Evolutionary conservation across 2,797 vertebrate species (phyloP), one percentile per base, ranked within the genome.

Genomic region (Arrhamphus sclerolepis): DNA sequence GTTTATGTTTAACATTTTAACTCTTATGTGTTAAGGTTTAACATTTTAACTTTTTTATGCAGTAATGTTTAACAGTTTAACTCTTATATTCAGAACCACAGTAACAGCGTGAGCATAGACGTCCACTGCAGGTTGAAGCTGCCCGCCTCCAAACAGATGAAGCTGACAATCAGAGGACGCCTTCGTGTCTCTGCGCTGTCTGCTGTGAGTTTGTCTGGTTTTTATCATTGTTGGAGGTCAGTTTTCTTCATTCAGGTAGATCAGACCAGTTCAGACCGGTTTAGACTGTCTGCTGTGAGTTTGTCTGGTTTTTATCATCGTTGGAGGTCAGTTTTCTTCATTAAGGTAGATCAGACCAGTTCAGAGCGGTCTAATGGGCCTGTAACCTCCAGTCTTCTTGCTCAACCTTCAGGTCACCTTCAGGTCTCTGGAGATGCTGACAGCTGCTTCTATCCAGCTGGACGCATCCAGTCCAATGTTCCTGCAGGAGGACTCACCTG

Each of bases 271-370:
- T n/a, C n/a, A n/a, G n/a, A n/a, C n/a, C n/a, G n/a, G n/a, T n/a
- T n/a, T n/a, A n/a, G n/a, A n/a, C 91, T 98, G 52, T 88, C 82
- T 48, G 84, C 90, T 17, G 96, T 98, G 88, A 93, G 95, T 80
- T 1, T 5, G 6, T 29, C 10, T 20, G 0, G n/a, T 7, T 31
- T 19, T 29, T 5, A 19, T 14, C 18, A 11, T 34, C 10, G 10
- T 34, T 34, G 9, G 10, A 34, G 2, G 31, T 31, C 29, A 31
- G 10, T 6, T 31, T 31, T n/a, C n/a, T n/a, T n/a, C n/a, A n/a
- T n/a, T n/a, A n/a, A n/a, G n/a, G n/a, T n/a, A n/a, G n/a, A n/a
- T n/a, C n/a, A n/a, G n/a, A n/a, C n/a, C n/a, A n/a, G n/a, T n/a
- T n/a, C n/a, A n/a, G n/a, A n/a, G n/a, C n/a, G n/a, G n/a, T n/a